Evolutionary conservation across 92 coral and sea anemone genomes (phyloP).

Genomic region (Actinernus sp.): DNA sequence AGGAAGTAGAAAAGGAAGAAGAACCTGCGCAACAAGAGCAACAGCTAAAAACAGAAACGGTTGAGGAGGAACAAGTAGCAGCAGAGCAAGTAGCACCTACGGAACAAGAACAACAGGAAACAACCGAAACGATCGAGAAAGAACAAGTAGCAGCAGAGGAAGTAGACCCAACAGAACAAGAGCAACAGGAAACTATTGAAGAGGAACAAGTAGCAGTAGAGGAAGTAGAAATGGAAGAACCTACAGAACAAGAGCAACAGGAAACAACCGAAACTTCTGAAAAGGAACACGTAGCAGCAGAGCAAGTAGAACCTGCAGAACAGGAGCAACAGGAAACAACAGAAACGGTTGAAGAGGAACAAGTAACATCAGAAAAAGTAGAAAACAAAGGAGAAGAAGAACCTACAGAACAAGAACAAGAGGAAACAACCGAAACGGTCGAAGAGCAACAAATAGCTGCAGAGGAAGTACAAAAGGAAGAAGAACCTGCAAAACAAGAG

Average conservation of each 20-base stretch:
- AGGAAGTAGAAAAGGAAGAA: neutral
- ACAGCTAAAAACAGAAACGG: neutral
- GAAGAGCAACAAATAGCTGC: neutral
- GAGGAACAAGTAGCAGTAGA: neutral
- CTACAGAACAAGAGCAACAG: neutral
- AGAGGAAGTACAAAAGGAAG: neutral
- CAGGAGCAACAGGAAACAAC: neutral
- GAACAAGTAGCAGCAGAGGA: neutral
- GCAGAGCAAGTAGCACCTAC: neutral
- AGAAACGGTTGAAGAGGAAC: neutral
- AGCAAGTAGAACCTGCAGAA: neutral
- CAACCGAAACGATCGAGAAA: neutral
- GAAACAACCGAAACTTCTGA: constrained; percentile 1
- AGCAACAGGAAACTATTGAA: neutral
- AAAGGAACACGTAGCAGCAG: neutral
- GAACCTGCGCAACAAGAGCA: neutral
- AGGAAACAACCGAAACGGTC: neutral
- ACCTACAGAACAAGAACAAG: neutral
- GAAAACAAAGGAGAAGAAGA: neutral
- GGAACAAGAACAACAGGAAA: neutral
- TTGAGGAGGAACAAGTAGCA: neutral
- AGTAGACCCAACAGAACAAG: neutral
- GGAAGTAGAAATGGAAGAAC: neutral
- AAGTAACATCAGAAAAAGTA: neutral
- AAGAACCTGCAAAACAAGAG: neutral